These are phyloP conservation scores for Buceros bicornis DNA, from an alignment of 2,797 vertebrate species.

Conservation along the genomic window DNA sequence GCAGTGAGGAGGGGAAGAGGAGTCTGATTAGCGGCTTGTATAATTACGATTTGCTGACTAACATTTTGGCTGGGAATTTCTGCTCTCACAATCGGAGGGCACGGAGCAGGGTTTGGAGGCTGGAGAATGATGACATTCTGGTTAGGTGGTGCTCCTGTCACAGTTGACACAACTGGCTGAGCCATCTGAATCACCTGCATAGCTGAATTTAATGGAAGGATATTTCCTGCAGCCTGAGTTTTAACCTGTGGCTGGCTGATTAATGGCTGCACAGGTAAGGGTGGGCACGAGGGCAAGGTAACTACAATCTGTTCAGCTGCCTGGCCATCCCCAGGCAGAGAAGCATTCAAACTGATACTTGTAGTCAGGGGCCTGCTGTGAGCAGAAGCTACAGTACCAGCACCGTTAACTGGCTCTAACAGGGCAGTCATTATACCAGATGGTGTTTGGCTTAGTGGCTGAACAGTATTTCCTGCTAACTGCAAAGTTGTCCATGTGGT, in stretches of 20 bases:
- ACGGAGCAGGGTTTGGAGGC: conserved; percentile 86
- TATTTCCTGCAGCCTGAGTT: conserved; percentile 83
- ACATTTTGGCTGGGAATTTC: conserved; percentile 89
- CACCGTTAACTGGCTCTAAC: conserved; percentile 64
- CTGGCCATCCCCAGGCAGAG: conserved; percentile 82
- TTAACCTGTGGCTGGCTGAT: conserved; percentile 81
- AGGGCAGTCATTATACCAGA: conserved; percentile 82
- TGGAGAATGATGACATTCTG: conserved; percentile 96
- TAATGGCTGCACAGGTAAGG: conserved; percentile 82
- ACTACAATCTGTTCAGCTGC: conserved; percentile 86
- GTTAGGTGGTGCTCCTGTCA: conserved; percentile 87
- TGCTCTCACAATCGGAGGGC: conserved; percentile 88
- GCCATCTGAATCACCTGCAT: conserved; percentile 98
- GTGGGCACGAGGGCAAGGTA: conserved; percentile 79
- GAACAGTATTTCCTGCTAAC: conserved; percentile 93
- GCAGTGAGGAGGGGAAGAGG: conserved; percentile 87
- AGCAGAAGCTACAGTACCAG: conserved; percentile 33
- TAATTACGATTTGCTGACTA: conserved; percentile 98
- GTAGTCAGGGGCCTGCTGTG: conserved; percentile 66
- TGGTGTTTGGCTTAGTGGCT: conserved; percentile 86
- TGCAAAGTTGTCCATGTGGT: conserved; percentile 98
- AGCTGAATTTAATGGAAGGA: conserved; percentile 92
- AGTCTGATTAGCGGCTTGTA: conserved; percentile 92
- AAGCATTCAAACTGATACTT: conserved; percentile 72
- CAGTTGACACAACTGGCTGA: conserved; percentile 83